phyloP scores from a whole-genome alignment of 2,113 vertebrate species.

The Lota lota region DNA sequence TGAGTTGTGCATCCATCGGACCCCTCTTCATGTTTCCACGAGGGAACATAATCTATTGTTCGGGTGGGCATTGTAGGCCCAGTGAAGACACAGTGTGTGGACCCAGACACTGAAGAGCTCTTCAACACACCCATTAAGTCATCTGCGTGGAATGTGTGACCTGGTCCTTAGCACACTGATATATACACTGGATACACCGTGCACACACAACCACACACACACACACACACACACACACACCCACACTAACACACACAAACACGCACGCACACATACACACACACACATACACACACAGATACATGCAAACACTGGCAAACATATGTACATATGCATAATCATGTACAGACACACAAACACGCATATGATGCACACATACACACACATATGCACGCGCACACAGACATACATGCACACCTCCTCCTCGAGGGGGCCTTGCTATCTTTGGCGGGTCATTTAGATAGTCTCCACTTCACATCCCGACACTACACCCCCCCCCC shows the following conservation, averaged over 20 bases:
- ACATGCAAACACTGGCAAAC: not conserved
- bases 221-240: conserved; percentile 15
- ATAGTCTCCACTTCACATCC: not conserved
- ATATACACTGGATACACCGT: no score
- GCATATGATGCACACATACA: not conserved
- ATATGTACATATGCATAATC: not conserved
- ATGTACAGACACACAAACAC: not conserved
- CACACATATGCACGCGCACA: conserved; percentile 4
- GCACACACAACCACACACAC: not conserved
- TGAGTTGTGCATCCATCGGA: conserved; percentile 31
- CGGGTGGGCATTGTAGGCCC: conserved; percentile 1
- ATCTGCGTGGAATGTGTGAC: conserved; percentile 55
- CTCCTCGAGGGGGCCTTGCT: no score
- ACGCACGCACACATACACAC: conserved; percentile 4
- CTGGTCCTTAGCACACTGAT: not conserved
- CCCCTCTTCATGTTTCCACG: not conserved
- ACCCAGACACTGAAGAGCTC: conserved; percentile 28
- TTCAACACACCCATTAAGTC: conserved; percentile 42
- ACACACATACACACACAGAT: conserved; percentile 3
- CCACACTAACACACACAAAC: conserved; percentile 22
- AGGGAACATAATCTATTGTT: conserved; percentile 34
- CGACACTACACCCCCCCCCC: no score
- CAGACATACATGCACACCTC: not conserved
- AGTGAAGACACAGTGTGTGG: conserved; percentile 30
- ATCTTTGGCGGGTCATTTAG: no score